A percentile compares a stretch with the other conserved stretches of the same genome.
Conservation (phyloP, 2,113 vertebrate species). For the Dicerorhinus sumatrensis region DNA sequence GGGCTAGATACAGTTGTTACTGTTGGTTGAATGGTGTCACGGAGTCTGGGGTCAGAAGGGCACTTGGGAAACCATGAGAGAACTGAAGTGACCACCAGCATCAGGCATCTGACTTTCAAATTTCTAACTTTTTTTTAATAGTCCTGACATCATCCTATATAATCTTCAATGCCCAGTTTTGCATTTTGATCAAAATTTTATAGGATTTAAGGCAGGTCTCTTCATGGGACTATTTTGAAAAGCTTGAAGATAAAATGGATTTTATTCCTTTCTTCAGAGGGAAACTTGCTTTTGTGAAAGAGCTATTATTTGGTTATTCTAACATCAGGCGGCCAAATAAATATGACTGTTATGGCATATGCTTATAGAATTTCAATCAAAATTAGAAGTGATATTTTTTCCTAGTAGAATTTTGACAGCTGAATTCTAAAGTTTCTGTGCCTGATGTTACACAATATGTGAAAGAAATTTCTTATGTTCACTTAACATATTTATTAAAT, state of each 20-base stretch:
- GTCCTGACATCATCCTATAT: slow-evolving; percentile 74
- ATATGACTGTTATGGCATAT: slow-evolving; percentile 52
- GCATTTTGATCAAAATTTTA: slow-evolving; percentile 76
- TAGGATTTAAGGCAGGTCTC: background rate
- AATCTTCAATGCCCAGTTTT: slow-evolving; percentile 80
- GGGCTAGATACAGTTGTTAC: slow-evolving; percentile 75
- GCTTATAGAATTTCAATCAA: slow-evolving; percentile 73
- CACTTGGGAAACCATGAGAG: slow-evolving; percentile 81
- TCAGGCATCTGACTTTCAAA: slow-evolving; percentile 74
- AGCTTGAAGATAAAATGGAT: slow-evolving; percentile 54
- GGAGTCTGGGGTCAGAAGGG: slow-evolving; percentile 63
- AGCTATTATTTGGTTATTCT: slow-evolving; percentile 45
- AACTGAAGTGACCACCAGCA: slow-evolving; percentile 78
- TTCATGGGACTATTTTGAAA: slow-evolving; percentile 15
- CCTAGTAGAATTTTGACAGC: slow-evolving; percentile 72
- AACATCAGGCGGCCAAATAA: slow-evolving; percentile 68
- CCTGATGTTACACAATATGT: slow-evolving; percentile 79
- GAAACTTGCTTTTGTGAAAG: slow-evolving; percentile 49
- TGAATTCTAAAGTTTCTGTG: slow-evolving; percentile 72
- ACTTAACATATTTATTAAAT: slow-evolving; percentile 79
- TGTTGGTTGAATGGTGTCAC: slow-evolving; percentile 71
- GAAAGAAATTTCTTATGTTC: slow-evolving; percentile 77
- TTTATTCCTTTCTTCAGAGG: slow-evolving; percentile 46
- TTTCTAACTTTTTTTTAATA: slow-evolving; percentile 74
- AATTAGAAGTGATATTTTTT: slow-evolving; percentile 73